Evolutionary conservation across 1,140 invertebrate genomes (phyloP).

Genomic region (Heliconius himera): DNA sequence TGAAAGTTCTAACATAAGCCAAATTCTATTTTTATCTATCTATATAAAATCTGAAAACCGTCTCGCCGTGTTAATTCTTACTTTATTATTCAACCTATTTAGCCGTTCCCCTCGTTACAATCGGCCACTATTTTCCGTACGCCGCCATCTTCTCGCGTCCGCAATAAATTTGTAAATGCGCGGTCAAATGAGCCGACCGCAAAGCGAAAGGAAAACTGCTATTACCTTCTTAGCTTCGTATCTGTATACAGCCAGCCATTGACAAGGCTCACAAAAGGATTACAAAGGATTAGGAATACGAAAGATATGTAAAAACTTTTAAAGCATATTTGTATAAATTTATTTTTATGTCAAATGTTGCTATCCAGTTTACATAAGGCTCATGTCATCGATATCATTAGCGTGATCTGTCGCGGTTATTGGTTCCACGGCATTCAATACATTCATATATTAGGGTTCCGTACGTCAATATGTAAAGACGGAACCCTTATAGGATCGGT

Average conservation of each 20-base stretch:
- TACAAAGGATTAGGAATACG: not conserved
- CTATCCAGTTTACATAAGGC: not conserved
- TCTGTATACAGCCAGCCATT: not conserved
- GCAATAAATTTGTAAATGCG: constrained; percentile 60
- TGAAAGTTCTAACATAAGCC: not conserved
- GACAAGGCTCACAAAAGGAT: not conserved
- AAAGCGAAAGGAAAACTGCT: constrained; percentile 45
- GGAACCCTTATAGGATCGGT: no score
- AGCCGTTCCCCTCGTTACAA: constrained; percentile 64
- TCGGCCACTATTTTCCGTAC: constrained; percentile 61
- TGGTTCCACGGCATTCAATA: no score
- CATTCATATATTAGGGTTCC: no score
- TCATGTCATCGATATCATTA: no score
- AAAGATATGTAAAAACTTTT: not conserved
- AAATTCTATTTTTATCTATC: constrained; percentile 16
- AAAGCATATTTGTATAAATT: not conserved
- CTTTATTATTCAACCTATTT: constrained; percentile 63
- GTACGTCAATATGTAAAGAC: no score
- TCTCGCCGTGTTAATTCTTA: constrained; percentile 37
- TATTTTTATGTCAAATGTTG: not conserved
- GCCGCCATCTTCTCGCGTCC: constrained; percentile 57
- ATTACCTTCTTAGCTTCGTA: constrained; percentile 30
- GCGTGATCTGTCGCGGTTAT: no score
- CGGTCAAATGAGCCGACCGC: constrained; percentile 59
- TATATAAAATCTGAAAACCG: constrained; percentile 29